Evolutionary conservation across 2,888 invertebrate genomes (phyloP), one percentile per base, ranked within the genome.

Genomic region (Panorpa germanica): DNA sequence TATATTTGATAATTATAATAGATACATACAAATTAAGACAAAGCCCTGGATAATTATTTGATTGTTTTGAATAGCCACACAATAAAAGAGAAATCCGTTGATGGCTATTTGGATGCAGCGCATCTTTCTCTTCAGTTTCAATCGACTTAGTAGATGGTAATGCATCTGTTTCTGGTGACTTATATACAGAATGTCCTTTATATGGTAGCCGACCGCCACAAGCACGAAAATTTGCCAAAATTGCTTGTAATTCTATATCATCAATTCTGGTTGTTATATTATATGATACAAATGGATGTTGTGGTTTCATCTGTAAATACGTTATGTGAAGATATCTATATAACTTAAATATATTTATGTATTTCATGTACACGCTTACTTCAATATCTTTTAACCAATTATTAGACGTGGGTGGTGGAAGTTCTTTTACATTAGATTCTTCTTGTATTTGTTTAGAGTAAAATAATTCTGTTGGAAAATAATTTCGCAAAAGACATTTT

Each of bases 51-150:
- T n/a, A n/a, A n/a, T n/a, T n/a, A n/a, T n/a, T n/a, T n/a, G n/a
- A n/a, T n/a, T n/a, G n/a, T n/a, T n/a, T n/a, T n/a, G n/a, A n/a
- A 23, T 72, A 85, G 47, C 86, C 90, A 48, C 86, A 93, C 47
- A 93, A 80, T 32, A 95, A 59, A 19, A 96, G 77, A 4, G 83
- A 73, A 28, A 96, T 57, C 27, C 76, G 64, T 56, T 96, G 95
- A 47, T 86, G 86, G 49, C 75, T 75, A 36, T 65, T 66, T 0
- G 81, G 74, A 41, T 82, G 75, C 13, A 86, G 54, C 2, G 81
- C 80, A 49, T 88, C 86, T 12, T 47, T 52, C 32, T 46, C 49
- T 7, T 50, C 31, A 28, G 43, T 25, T 5, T 41, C 40, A 26
- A 31, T 36, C 17, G 36, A 37, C 18, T 47, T 6, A 39, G 42